Conservation (phyloP, 1,140 invertebrate genomes). For the Globodera ellingtonae region DNA sequence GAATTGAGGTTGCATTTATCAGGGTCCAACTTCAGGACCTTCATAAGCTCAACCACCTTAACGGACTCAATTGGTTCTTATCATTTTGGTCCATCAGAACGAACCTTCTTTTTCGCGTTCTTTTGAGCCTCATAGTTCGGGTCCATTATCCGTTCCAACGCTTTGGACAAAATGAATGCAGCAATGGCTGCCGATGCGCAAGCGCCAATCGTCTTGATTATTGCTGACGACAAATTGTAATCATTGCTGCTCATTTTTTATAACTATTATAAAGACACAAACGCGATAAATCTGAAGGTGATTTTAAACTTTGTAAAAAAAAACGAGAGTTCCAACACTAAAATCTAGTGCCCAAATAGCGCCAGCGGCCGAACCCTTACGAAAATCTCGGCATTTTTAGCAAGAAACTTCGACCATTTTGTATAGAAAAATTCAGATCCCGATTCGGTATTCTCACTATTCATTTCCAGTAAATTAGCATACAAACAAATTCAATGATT, state of each 20-base stretch:
- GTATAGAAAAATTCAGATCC: no score
- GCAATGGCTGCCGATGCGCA: neutral
- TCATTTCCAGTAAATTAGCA: no score
- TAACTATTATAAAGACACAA: no score
- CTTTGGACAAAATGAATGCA: neutral
- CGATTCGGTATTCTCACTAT: no score
- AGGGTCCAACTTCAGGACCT: conserved; percentile 15
- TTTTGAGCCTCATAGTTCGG: conserved; percentile 16
- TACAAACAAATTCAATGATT: no score
- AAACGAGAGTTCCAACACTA: no score
- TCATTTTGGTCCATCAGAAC: neutral
- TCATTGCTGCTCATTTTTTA: neutral
- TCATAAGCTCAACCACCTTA: conserved; percentile 27
- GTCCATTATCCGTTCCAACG: conserved; percentile 17
- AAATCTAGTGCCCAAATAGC: no score
- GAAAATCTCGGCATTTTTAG: no score
- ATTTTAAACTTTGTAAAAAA: no score
- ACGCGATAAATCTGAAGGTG: no score
- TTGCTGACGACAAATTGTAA: neutral
- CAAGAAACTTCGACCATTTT: no score
- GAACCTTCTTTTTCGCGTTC: conserved; percentile 33
- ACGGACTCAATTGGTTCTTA: neutral
- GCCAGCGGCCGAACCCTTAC: no score
- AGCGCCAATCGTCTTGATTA: neutral
- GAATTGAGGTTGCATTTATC: conserved; percentile 6